These are phyloP conservation scores for Tribolium freemani DNA, from an alignment of 2,888 invertebrate species.

Conservation along the genomic window DNA sequence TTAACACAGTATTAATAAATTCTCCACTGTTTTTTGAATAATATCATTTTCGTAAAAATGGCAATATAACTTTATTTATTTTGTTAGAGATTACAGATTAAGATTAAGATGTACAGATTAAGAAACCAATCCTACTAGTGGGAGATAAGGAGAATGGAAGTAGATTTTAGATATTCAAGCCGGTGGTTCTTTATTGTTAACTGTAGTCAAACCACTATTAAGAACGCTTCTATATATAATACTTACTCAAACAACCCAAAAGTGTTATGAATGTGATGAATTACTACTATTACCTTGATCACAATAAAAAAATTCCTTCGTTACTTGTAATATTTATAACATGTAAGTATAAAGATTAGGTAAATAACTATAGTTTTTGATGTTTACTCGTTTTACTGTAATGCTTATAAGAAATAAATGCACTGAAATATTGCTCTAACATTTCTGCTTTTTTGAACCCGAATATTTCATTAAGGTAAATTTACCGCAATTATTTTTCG, in stretches of 20 bases:
- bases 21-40: no score
- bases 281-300: conserved; percentile 8
- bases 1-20: neutral
- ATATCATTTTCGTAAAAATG: no score
- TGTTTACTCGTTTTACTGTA: conserved; percentile 7
- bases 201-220: conserved; percentile 2
- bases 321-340: conserved; percentile 1
- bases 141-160: neutral
- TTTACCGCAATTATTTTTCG: no score
- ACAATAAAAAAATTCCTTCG: neutral
- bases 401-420: conserved; percentile 24
- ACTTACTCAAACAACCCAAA: neutral
- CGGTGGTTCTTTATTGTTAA: neutral
- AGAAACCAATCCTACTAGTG: neutral
- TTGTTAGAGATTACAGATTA: no score
- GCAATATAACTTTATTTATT: no score
- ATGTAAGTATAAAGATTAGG: conserved; percentile 15
- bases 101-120: no score
- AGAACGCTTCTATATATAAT: conserved; percentile 2
- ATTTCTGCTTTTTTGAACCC: neutral
- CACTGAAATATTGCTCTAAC: conserved; percentile 13
- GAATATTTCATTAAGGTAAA: no score
- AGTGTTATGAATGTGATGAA: conserved; percentile 22
- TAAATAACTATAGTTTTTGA: conserved; percentile 24
- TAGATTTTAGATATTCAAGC: conserved; percentile 12